These are phyloP conservation scores for Anthonomus grandis DNA, from an alignment of 1,140 invertebrate species.

Conservation along the genomic window DNA sequence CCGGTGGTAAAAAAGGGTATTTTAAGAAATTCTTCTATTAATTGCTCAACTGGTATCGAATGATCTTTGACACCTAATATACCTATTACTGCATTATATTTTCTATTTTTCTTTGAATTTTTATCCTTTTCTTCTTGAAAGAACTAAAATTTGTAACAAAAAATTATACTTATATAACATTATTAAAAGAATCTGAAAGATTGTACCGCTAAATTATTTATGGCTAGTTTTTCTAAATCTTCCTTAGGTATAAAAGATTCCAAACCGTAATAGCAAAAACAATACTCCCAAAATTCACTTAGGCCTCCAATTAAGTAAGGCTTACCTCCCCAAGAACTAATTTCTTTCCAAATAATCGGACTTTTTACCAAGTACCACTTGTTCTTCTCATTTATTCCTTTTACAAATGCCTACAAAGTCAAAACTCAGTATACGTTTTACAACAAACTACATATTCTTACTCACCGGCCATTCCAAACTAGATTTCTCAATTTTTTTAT, in stretches of 20 bases:
- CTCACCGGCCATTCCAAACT: slow-evolving; percentile 29
- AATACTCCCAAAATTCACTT: slow-evolving; percentile 55
- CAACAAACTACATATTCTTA: not conserved
- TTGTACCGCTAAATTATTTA: slow-evolving; percentile 18
- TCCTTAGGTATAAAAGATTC: slow-evolving; percentile 48
- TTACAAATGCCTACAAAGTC: slow-evolving; percentile 47
- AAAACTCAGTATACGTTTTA: slow-evolving; percentile 4
- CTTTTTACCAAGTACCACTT: slow-evolving; percentile 52
- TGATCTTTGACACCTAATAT: not conserved
- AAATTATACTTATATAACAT: slow-evolving; percentile 1
- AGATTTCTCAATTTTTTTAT: slow-evolving; percentile 27
- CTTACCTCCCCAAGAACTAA: slow-evolving; percentile 51
- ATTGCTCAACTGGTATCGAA: not conserved
- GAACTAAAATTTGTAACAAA: not conserved
- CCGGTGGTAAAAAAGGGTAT: slow-evolving; percentile 4
- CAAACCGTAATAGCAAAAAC: slow-evolving; percentile 55
- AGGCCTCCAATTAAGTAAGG: slow-evolving; percentile 53
- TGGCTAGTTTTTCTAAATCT: slow-evolving; percentile 47
- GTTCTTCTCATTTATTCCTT: slow-evolving; percentile 49
- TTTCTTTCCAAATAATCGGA: slow-evolving; percentile 54
- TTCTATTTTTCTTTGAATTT: not conserved
- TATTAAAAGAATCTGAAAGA: not conserved
- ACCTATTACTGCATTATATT: slow-evolving; percentile 7
- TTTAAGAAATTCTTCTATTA: slow-evolving; percentile 10
- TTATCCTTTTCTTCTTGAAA: slow-evolving; percentile 10